Base-by-base conservation (phyloP, 2,797 vertebrate species). In the Sarcoramphus papa region DNA sequence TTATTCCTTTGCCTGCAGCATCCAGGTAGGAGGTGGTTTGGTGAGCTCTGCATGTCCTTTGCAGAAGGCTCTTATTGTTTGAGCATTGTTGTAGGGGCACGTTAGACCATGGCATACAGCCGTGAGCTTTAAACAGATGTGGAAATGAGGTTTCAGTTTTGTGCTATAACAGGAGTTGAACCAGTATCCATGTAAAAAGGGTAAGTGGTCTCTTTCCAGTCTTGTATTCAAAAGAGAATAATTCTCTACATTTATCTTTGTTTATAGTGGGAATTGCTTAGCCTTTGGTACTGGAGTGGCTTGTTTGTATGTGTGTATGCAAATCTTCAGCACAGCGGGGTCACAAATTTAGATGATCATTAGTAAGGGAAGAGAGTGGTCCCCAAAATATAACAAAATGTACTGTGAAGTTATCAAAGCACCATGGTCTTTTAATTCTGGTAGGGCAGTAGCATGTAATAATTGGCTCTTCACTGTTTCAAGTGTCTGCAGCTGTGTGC, bases 241-340 rank as follows among this genome's bases (percentile, higher is more conserved):
- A 19, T 60, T 91, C 12, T 60, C 13, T 54, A 1, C 0, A 0
- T 57, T 54, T 45, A 8, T 51, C 7, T 43, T 14, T 35, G 12
- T 23, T 82, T 30, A 30, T 63, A 53, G 35, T 43, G 3, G 17
- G 30, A 82, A 17, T 62, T 65, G 17, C 31, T 85, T 88, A 41
- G 57, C 18, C 18, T 67, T 91, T 82, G 41, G 22, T 43, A 28
- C 15, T 37, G n/a, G 16, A 68, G 13, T 25, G 20, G 45, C 11
- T 10, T 77, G 7, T 62, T 57, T 53, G 19, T 50, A 35, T 50
- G 12, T 14, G 6, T 41, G 10, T 24, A 4, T 48, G 57, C 41
- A 80, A 31, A 41, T 78, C 41, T 78, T 82, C 8, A 74, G 53
- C 41, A 41, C 23, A 1, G 0, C 22, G 23, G 30, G 5, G 2